Conservation (phyloP, 1,140 invertebrate species). For the Hycleus cichorii region DNA sequence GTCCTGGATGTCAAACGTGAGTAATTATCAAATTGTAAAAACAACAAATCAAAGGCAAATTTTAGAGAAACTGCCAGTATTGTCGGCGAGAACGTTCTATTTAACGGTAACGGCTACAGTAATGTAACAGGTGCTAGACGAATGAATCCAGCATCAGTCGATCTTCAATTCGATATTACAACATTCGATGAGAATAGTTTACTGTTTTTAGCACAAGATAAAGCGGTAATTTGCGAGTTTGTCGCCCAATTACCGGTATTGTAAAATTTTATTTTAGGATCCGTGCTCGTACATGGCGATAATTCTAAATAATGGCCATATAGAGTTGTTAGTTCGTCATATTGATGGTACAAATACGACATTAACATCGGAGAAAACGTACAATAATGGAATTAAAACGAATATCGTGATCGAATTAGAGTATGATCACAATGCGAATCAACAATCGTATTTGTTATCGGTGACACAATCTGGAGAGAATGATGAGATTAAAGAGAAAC, state of each 20-base stretch:
- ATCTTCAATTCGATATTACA: slow-evolving; percentile 71
- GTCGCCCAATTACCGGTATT: background rate
- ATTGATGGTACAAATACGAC: slow-evolving; percentile 41
- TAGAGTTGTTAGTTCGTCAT: slow-evolving; percentile 71
- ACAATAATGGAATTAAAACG: slow-evolving; percentile 77
- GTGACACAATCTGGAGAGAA: background rate
- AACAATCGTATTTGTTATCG: slow-evolving; percentile 1
- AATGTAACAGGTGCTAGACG: slow-evolving; percentile 5
- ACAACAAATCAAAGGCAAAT: background rate
- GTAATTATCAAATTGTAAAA: background rate
- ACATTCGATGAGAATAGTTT: slow-evolving; percentile 84
- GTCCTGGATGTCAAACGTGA: slow-evolving; percentile 69
- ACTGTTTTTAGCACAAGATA: slow-evolving; percentile 68
- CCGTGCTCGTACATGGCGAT: slow-evolving; percentile 43
- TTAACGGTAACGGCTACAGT: slow-evolving; percentile 22
- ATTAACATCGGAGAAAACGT: slow-evolving; percentile 61
- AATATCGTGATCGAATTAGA: slow-evolving; percentile 55
- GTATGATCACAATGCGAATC: background rate
- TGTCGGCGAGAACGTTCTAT: slow-evolving; percentile 19
- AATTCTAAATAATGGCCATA: slow-evolving; percentile 62
- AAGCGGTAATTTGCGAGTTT: slow-evolving; percentile 37
- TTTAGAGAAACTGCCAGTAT: slow-evolving; percentile 1
- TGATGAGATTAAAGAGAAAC: no score
- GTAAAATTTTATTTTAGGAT: slow-evolving; percentile 39
- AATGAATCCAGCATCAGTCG: slow-evolving; percentile 58